Evolutionary conservation across 2,113 vertebrate species (phyloP).

Genomic region (Hyaena hyaena): DNA sequence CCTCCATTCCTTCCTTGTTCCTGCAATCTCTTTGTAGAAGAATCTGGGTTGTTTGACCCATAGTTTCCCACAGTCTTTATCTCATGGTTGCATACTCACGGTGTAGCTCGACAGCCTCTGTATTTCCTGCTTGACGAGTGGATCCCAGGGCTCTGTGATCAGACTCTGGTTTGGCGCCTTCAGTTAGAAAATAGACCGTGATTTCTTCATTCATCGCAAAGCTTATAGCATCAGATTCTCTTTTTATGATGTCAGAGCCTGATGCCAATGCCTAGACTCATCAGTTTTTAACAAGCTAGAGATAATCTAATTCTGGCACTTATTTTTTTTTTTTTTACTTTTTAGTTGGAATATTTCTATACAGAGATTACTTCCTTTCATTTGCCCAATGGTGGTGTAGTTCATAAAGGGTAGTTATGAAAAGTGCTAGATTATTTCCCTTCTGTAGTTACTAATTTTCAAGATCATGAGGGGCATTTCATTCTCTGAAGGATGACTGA

Average conservation of each 20-base stretch:
- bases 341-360: not conserved
- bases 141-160: not conserved
- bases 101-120: not conserved
- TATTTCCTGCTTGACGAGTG: not conserved
- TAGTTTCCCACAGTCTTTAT: not conserved
- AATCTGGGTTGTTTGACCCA: not conserved
- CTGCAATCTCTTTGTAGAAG: not conserved
- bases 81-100: not conserved
- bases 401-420: not conserved
- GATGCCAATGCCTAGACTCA: not conserved
- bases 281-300: not conserved
- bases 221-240: not conserved
- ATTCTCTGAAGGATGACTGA: not conserved
- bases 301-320: too few relatives aligned
- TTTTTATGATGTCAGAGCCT: not conserved
- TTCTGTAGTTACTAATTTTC: not conserved
- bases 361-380: not conserved
- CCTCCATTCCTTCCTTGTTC: not conserved
- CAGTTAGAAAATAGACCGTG: too few relatives aligned
- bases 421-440: not conserved
- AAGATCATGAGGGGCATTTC: not conserved
- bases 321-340: too few relatives aligned
- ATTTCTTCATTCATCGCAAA: not conserved
- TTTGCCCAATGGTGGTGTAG: too few relatives aligned
- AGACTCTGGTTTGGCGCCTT: not conserved